Conservation (phyloP, 2,113 vertebrate species). For the Cacatua alba region DNA sequence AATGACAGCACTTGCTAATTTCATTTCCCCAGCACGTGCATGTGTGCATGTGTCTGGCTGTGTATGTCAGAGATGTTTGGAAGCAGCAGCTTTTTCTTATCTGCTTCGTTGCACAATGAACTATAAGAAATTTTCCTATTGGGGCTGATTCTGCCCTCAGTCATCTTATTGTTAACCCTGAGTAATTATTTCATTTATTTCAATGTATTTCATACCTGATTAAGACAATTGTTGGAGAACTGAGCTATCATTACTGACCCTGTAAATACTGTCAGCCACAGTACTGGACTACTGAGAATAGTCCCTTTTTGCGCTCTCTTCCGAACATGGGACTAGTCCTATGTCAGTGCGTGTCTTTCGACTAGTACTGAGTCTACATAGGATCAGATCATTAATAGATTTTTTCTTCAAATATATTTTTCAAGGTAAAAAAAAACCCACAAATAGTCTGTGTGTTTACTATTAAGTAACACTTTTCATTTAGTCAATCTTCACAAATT, state of each 20-base stretch:
- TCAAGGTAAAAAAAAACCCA: not conserved
- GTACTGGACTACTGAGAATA: not conserved
- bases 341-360: not conserved
- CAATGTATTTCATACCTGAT: not conserved
- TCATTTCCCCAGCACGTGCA: not conserved
- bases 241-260: not conserved
- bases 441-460: not conserved
- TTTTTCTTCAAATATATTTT: not conserved
- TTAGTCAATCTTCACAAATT: not conserved
- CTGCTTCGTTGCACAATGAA: not conserved
- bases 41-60: not conserved
- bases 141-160: not conserved
- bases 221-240: not conserved
- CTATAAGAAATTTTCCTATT: not conserved
- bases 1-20: slow-evolving; percentile 21
- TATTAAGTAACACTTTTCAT: not conserved
- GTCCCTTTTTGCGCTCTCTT: not conserved
- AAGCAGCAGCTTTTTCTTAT: not conserved
- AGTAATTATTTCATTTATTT: not conserved
- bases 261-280: not conserved
- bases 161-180: not conserved
- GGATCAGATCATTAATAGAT: not conserved
- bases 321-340: not conserved
- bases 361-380: not conserved
- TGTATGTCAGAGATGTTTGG: not conserved